A percentile compares a stretch with the other conserved stretches of the same genome.
Evolutionary conservation across 2,113 vertebrate genomes (phyloP).

Genomic region (Takifugu flavidus): DNA sequence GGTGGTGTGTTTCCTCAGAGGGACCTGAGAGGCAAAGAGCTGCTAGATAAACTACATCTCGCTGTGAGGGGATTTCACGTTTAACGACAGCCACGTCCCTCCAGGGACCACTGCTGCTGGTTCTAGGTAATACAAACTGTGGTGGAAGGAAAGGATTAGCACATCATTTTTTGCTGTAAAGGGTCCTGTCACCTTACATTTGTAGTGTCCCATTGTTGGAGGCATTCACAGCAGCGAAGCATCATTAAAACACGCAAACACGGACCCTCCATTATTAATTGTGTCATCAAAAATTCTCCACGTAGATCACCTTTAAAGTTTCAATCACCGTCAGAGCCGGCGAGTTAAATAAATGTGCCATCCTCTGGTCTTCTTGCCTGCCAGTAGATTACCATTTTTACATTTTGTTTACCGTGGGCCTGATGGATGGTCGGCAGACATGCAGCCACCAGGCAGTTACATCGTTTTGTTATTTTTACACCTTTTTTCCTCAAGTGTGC

Average conservation of each 20-base stretch:
- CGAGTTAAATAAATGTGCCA: too few relatives aligned
- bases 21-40: conserved; percentile 12
- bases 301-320: too few relatives aligned
- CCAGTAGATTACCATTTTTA: too few relatives aligned
- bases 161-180: conserved; percentile 4
- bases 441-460: too few relatives aligned
- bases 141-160: conserved; percentile 12
- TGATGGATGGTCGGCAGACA: too few relatives aligned
- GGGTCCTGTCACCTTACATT: neutral
- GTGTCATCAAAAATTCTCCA: neutral
- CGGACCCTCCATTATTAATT: neutral
- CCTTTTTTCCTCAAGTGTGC: too few relatives aligned
- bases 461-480: too few relatives aligned
- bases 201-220: conserved; percentile 4
- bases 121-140: conserved; percentile 21
- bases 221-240: neutral
- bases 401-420: too few relatives aligned
- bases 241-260: conserved; percentile 10
- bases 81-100: conserved; percentile 18
- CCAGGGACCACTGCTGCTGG: conserved; percentile 9
- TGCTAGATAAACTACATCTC: conserved; percentile 30
- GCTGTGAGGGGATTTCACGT: conserved; percentile 23
- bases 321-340: too few relatives aligned
- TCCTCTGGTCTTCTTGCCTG: too few relatives aligned
- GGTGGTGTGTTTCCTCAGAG: conserved; percentile 29